phyloP scores from a whole-genome alignment of 2,888 invertebrate genomes.

The Desoria tigrina region DNA sequence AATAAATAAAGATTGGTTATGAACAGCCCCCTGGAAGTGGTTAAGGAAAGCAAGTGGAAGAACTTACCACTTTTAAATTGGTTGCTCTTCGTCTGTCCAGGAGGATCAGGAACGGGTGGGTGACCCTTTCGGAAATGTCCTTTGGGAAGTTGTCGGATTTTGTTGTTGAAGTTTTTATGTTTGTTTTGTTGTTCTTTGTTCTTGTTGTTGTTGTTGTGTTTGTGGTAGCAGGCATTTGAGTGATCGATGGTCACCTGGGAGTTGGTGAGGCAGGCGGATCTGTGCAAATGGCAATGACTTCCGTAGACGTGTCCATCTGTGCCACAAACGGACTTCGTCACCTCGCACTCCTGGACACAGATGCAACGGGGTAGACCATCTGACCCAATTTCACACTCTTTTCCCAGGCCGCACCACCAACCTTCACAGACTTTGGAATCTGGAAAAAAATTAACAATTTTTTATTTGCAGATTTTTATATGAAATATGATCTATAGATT shows the following conservation, averaged over 20 bases:
- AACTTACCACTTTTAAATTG: not conserved
- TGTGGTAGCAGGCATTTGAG: constrained; percentile 60
- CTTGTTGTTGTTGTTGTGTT: constrained; percentile 14
- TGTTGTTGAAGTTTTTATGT: no score
- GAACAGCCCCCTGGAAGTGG: not conserved
- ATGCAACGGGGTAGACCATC: constrained; percentile 47
- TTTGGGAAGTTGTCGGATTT: not conserved
- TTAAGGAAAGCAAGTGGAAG: not conserved
- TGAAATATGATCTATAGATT: no score
- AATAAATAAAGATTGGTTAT: no score
- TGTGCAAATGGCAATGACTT: constrained; percentile 69
- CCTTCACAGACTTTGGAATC: constrained; percentile 26
- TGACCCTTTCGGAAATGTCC: not conserved
- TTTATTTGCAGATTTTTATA: no score
- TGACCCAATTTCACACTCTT: constrained; percentile 44
- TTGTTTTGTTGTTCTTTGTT: not conserved
- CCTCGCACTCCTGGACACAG: constrained; percentile 44
- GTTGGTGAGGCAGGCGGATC: constrained; percentile 64
- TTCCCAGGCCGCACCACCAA: constrained; percentile 50
- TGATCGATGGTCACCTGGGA: constrained; percentile 63
- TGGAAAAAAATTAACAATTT: no score
- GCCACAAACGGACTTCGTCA: constrained; percentile 65
- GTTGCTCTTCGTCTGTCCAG: not conserved
- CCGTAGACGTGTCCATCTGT: constrained; percentile 68
- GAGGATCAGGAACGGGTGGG: not conserved